Percentiles rank a stretch among this genome's conserved stretches.
phyloP scores from a whole-genome alignment of 2,888 invertebrate species.

The Gnatocerus cornutus region DNA sequence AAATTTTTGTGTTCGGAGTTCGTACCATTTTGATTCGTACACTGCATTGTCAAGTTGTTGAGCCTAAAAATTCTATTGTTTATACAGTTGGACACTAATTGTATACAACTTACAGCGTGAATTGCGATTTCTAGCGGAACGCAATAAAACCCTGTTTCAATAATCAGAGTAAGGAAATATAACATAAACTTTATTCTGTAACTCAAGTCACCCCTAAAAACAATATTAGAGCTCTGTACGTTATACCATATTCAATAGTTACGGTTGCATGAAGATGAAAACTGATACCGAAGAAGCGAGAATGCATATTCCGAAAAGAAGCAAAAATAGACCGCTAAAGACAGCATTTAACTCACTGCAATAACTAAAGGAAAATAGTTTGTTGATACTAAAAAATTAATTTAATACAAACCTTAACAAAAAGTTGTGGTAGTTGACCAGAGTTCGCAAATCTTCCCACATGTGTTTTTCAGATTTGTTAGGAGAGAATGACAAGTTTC shows the following conservation, averaged over 20 bases:
- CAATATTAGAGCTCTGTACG: neutral
- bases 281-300: neutral
- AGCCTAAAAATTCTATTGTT: conserved; percentile 1
- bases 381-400: too few relatives aligned
- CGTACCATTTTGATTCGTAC: conserved; percentile 11
- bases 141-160: conserved; percentile 9
- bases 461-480: neutral
- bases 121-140: neutral
- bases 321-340: neutral
- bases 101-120: neutral
- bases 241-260: neutral
- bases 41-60: neutral
- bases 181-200: conserved; percentile 8
- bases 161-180: neutral
- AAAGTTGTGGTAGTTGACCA: conserved; percentile 10
- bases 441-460: neutral
- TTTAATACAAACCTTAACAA: conserved; percentile 12
- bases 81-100: neutral
- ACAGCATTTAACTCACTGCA: neutral
- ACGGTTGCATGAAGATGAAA: conserved; percentile 20
- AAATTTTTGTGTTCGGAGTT: neutral
- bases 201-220: neutral
- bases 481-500: neutral
- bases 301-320: neutral
- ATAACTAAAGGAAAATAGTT: neutral